Evolutionary conservation across 2,888 invertebrate genomes (phyloP).

Genomic region (Drosophila conformis): DNA sequence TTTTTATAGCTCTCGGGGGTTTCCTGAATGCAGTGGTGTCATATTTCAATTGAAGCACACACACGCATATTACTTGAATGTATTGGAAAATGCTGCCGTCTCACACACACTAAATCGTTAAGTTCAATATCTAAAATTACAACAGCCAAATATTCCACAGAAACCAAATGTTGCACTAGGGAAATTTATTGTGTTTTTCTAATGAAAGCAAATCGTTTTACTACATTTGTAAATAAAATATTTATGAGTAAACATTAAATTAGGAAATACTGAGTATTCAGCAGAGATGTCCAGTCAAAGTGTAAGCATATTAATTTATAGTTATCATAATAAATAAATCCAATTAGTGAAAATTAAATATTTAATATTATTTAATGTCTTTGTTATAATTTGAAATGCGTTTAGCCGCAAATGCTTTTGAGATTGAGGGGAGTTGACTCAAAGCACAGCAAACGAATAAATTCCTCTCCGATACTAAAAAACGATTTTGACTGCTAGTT

Average conservation of each 20-base stretch:
- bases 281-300: neutral
- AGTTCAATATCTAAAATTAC: conserved; percentile 20
- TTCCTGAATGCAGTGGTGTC: conserved; percentile 51
- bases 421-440: too few species aligned
- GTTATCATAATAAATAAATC: neutral
- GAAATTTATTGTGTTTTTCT: neutral
- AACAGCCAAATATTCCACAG: conserved; percentile 6
- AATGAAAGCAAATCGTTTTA: neutral
- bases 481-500: neutral
- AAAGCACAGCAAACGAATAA: neutral
- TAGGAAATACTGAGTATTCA: neutral
- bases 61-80: conserved; percentile 36
- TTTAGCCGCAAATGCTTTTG: too few species aligned
- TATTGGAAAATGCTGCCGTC: conserved; percentile 11
- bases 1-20: conserved; percentile 57
- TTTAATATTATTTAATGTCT: neutral
- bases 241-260: neutral
- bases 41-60: conserved; percentile 58
- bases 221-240: neutral
- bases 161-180: neutral
- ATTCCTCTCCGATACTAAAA: neutral
- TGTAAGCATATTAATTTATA: neutral
- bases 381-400: too few species aligned
- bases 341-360: neutral
- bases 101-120: conserved; percentile 16